Evolutionary conservation across 2,113 vertebrate species (phyloP), one percentile per base, ranked within the genome.

Genomic region (Thinocorus orbignyianus): DNA sequence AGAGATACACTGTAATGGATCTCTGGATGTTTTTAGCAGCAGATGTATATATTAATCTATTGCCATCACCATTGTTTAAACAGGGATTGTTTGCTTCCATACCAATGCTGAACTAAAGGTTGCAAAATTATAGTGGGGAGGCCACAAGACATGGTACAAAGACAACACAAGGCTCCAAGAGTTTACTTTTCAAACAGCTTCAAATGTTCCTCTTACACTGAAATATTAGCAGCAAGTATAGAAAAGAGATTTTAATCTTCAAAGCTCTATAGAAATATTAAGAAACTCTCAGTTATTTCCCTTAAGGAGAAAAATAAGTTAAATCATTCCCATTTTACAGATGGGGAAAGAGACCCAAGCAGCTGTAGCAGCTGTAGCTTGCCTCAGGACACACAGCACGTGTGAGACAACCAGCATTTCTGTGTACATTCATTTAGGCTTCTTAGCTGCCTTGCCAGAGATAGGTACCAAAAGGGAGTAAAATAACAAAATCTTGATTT

Each of bases 161-260:
- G 88, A 83, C 71, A 88, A 93, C 48, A 58, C 33, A 70, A 83
- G 85, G 79, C 5, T 55, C 85, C 90, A 92, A 86, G 93, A 96
- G 64, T 93, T 88, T 58, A 65, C 46, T 91, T 79, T 88, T 93
- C 92, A 96, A 94, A 94, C 39, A 84, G 80, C 68, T 93, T 78
- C 80, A 88, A 86, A 90, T 41, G 39, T 24, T 87, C 37, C 81
- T 89, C 89, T 92, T 79, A 86, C 73, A n/a, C 69, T 76, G 88
- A 96, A 96, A 93, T 94, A 95, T 88, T 86, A 95, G 76, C 85
- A 90, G 88, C 76, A 83, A 81, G 49, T 64, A 79, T 16, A 91
- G 48, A 93, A 71, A 80, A 90, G 74, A 95, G 95, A 96, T 97
- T 92, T 93, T 93, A 95, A 95, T 96, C 96, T 95, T 96, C 93